Evolutionary conservation across 2,888 invertebrate species (phyloP).

Genomic region (Conops quadrifasciatus): DNA sequence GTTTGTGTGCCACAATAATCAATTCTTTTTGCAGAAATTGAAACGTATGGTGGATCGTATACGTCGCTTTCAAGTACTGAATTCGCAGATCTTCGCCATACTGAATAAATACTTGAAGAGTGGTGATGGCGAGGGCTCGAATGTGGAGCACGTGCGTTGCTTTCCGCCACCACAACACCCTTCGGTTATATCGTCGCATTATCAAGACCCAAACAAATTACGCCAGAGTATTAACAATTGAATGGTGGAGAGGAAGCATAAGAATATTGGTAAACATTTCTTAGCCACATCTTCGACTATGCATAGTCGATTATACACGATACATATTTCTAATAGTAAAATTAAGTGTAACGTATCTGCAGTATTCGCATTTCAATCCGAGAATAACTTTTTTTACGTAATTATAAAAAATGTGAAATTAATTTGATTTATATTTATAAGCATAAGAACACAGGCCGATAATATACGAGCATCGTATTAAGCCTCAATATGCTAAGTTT

Average conservation of each 20-base stretch:
- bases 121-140: conserved; percentile 81
- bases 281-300: conserved; percentile 35
- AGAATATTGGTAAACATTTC: conserved; percentile 22
- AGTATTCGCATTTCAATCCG: too few species aligned
- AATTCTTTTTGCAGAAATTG: conserved; percentile 73
- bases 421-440: too few species aligned
- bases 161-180: conserved; percentile 94
- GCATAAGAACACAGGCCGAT: too few species aligned
- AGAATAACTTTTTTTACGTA: too few species aligned
- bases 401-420: too few species aligned
- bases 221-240: conserved; percentile 66
- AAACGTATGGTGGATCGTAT: conserved; percentile 98
- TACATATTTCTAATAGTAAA: too few species aligned
- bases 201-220: conserved; percentile 71
- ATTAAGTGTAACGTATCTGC: too few species aligned
- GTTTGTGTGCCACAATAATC: neutral
- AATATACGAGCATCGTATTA: too few species aligned
- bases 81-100: conserved; percentile 97
- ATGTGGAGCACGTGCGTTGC: conserved; percentile 95
- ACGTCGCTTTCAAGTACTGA: conserved; percentile 95
- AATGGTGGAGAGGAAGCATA: conserved; percentile 16
- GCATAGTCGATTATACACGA: too few species aligned
- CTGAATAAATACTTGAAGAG: conserved; percentile 92
- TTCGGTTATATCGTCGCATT: conserved; percentile 68
- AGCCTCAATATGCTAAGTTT: too few species aligned